Base-by-base conservation (phyloP, 2,888 invertebrate species). In the Leptogaster cylindrica region DNA sequence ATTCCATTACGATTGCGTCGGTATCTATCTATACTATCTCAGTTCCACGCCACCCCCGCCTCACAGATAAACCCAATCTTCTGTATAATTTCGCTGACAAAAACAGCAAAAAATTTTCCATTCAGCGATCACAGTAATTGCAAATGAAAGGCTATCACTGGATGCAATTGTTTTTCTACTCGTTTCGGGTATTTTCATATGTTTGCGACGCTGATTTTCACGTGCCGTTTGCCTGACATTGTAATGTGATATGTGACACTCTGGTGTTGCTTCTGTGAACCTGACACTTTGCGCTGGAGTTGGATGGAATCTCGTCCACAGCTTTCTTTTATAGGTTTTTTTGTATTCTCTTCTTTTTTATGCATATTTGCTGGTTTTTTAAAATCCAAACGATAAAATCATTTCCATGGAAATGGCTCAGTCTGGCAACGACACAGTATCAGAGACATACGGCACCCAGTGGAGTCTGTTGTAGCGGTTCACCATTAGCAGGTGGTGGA, bases 141-240 rank as follows among this genome's bases (percentile, higher is more conserved):
- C 46, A 20, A 46, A 23, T 46, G 46, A 46, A 46, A 46, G 20
- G 46, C 25, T 20, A 46, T 46, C 46, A 25, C 46, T 46, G 46
- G 23, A 46, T 46, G 46, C 46, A 23, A 46, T 46, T 46, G 25
- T 23, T 23, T 46, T 46, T 46, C n/a, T 46, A 46, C 46, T 46
- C 25, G 46, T 18, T 46, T 46, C 18, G 5, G 44, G 44, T 18
- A 44, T 44, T 44, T 44, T 44, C 44, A 44, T 20, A 16, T 14
- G 16, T 44, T 18, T 10, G 44, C 44, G 44, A 8, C 46, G 46
- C 46, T 4, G 46, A 46, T 46, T 46, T 46, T 46, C 46, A 46
- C 46, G 23, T 46, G 46, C 12, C 20, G n/a, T 0, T 25, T 12
- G 20, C 46, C 46, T 46, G 46, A 46, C 46, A 23, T 46, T 46